Conservation (phyloP, 2,888 invertebrate genomes). For the Cyrtodaria siliqua region DNA sequence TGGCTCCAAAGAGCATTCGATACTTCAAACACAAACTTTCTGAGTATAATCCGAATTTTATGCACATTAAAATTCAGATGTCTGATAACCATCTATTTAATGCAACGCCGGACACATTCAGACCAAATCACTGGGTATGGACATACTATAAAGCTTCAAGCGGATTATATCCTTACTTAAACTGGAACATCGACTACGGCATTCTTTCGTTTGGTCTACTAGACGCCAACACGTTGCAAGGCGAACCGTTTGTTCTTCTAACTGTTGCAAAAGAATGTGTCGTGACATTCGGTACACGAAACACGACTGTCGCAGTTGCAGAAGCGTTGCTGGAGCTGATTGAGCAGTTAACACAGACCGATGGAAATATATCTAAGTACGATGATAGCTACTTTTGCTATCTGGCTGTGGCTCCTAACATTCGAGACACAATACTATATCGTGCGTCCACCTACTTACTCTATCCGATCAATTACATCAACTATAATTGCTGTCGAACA, state of each 20-base stretch:
- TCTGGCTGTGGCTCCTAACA: constrained; percentile 24
- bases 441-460: constrained; percentile 25
- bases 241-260: constrained; percentile 9
- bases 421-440: constrained; percentile 22
- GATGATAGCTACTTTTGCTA: constrained; percentile 44
- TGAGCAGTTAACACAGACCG: not conserved
- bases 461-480: constrained; percentile 30
- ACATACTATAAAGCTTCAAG: constrained; percentile 33
- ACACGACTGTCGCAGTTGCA: constrained; percentile 26
- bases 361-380: constrained; percentile 7
- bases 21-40: constrained; percentile 28
- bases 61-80: constrained; percentile 23
- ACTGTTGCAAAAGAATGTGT: constrained; percentile 1
- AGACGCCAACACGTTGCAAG: constrained; percentile 33
- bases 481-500: constrained; percentile 41
- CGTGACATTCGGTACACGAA: constrained; percentile 28
- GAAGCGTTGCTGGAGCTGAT: constrained; percentile 12
- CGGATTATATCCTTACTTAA: constrained; percentile 36
- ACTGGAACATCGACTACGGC: constrained; percentile 43
- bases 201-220: constrained; percentile 46
- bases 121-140: constrained; percentile 47
- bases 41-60: constrained; percentile 20
- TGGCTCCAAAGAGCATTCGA: constrained; percentile 8
- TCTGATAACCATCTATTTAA: not conserved
- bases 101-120: constrained; percentile 20